phyloP scores from a whole-genome alignment of 2,888 invertebrate genomes.

The Deilephila porcellus region DNA sequence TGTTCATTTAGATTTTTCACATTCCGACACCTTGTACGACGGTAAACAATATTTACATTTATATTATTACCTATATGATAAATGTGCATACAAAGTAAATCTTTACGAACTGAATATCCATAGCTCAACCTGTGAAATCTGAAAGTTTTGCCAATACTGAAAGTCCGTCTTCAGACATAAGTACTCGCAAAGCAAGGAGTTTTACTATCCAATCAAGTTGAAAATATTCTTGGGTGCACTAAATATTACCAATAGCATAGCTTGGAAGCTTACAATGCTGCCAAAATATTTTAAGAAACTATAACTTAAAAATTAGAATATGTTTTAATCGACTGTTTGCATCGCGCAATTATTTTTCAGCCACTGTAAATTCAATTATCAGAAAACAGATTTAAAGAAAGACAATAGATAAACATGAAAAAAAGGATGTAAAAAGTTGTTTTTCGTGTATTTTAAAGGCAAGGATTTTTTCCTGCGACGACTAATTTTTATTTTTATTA shows the following conservation, averaged over 20 bases:
- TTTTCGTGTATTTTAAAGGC: too few relatives aligned
- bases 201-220: slow-evolving; percentile 9
- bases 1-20: too few relatives aligned
- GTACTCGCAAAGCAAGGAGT: neutral
- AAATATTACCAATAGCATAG: neutral
- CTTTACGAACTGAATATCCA: neutral
- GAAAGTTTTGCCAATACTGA: neutral
- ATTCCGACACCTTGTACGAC: too few relatives aligned
- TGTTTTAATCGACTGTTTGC: too few relatives aligned
- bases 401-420: too few relatives aligned
- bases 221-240: neutral
- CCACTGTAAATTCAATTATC: neutral
- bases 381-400: neutral
- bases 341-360: too few relatives aligned
- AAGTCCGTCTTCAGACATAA: neutral
- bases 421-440: too few relatives aligned
- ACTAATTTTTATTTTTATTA: too few relatives aligned
- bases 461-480: too few relatives aligned
- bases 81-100: neutral
- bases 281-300: neutral
- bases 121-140: neutral
- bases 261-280: neutral
- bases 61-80: too few relatives aligned
- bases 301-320: too few relatives aligned
- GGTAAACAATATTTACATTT: too few relatives aligned